Evolutionary conservation across 2,113 vertebrate species (phyloP), one percentile per base, ranked within the genome.

Genomic region (Solea senegalensis): DNA sequence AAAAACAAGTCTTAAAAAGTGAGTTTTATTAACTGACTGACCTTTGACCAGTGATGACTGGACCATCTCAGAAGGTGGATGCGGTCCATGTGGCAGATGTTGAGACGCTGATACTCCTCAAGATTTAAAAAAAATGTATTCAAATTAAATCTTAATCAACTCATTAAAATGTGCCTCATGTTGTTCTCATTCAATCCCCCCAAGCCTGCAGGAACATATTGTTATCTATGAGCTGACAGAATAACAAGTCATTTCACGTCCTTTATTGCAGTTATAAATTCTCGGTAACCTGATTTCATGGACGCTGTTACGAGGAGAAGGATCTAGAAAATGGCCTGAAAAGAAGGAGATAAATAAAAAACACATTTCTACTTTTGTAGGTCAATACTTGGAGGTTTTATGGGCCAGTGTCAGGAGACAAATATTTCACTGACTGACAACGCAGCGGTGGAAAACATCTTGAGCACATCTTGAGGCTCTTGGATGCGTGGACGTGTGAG

Each of bases 381-480:
- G 52, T 68, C 60, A 80, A 58, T 50, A 59, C 59, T 70, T 71
- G 26, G 48, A 40, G 48, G 27, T 73, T 73, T 82, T 77, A 46
- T 41, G 27, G 51, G 50, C 40, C 41, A 54, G 26, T 52, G 21
- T 81, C 45, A 27, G 59, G 55, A 77, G 69, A 81, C 15, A 72
- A 63, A 83, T 80, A 82, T 71, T 83, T 81, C 40, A 52, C 76
- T 76, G 69, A 85, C 65, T 44, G 48, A 76, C 76, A 72, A 64
- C 75, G 80, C 58, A 1, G 39, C 53, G 49, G 72, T 68, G 69
- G 74, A 85, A 79, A 81, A 78, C 71, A 74, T 85, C 79, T 76
- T 43, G 82, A 87, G 77, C 0, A 11, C 59, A 80, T 34, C 34
- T 72, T 11, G 27, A 74, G 52, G 69, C 41, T 65, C 75, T 85